Evolutionary conservation across 37 sponge, comb jelly and placozoan genomes (phyloP), one percentile per base, ranked within the genome.

Genomic region (Chondrosia reniformis): DNA sequence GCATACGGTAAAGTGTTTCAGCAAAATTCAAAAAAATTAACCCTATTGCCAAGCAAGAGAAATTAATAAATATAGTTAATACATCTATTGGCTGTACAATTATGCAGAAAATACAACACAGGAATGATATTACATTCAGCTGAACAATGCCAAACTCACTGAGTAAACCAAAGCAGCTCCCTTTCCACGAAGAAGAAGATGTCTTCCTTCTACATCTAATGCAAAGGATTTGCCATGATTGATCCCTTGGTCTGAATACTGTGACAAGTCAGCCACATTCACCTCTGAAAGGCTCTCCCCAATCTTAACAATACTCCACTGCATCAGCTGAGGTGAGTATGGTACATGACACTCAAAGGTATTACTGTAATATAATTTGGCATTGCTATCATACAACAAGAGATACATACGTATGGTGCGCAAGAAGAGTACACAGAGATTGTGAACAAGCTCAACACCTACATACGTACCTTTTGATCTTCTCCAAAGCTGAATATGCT

Each of bases 401-500:
- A 49, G 17, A 13, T 59, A 59, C 8, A 59, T 49, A 49, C 15
- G 52, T 15, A 49, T 49, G 10, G 10, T 19, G 52, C 15, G 15
- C 52, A 49, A 19, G 15, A 19, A 15, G 52, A 19, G 52, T 49
- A 15, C 15, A 15, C 52, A 49, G 15, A 10, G 15, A 19, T 49
- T 49, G 15, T 49, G 52, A 49, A 19, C 10, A 49, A 10, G 10
- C 15, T 10, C 10, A 49, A 19, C 61, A 19, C 61, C n/a, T n/a
- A n/a, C n/a, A n/a, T n/a, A 39, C 36, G 13, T 56, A 79, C 78
- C 40, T 17, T 63, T 31, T 55, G 40, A 62, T 87, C 88, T 32
- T 66, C 78, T 31, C 97, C 97, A 81, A 93, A 71, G 55, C 84
- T 88, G 79, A 80, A 98, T 17, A 98, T 82, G 4, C 91, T 63